Evolutionary conservation across 2,888 invertebrate species (phyloP).

Genomic region (Sisyra terminalis): DNA sequence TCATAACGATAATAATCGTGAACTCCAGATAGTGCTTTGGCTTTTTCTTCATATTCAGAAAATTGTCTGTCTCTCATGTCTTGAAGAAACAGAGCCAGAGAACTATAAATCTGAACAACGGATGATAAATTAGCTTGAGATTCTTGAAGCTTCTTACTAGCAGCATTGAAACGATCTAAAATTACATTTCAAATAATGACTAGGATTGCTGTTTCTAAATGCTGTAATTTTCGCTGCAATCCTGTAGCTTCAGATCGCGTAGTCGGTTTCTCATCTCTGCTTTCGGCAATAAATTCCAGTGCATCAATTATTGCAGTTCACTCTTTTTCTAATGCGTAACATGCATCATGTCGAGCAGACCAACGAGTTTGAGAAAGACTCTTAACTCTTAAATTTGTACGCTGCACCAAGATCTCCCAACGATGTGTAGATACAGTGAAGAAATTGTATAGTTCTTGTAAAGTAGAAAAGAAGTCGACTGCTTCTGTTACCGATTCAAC

Average conservation of each 20-base stretch:
- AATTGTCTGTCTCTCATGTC: constrained; percentile 12
- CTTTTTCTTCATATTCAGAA: constrained; percentile 11
- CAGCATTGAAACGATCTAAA: constrained; percentile 3
- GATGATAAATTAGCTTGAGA: constrained; percentile 10
- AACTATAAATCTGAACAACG: constrained; percentile 8
- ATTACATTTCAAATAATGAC: constrained; percentile 10
- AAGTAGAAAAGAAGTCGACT: constrained; percentile 1
- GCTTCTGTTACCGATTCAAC: constrained; percentile 3
- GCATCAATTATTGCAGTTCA: constrained; percentile 12
- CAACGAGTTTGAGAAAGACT: constrained; percentile 10
- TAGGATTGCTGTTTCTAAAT: constrained; percentile 11
- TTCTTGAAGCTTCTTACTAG: constrained; percentile 7
- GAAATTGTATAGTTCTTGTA: constrained; percentile 6
- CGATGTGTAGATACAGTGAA: constrained; percentile 7
- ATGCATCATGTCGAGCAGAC: constrained; percentile 13
- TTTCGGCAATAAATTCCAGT: constrained; percentile 10
- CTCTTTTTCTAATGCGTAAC: constrained; percentile 10
- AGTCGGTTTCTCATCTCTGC: constrained; percentile 8
- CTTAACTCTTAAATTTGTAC: constrained; percentile 5
- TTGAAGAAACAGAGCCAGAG: constrained; percentile 9
- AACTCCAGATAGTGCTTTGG: constrained; percentile 10
- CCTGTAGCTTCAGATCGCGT: constrained; percentile 8
- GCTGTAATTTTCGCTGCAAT: constrained; percentile 7
- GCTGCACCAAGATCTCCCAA: constrained; percentile 6
- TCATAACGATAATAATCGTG: constrained; percentile 11